Base-by-base conservation (phyloP, 2,113 vertebrate species). In the Rhinoptilus africanus region DNA sequence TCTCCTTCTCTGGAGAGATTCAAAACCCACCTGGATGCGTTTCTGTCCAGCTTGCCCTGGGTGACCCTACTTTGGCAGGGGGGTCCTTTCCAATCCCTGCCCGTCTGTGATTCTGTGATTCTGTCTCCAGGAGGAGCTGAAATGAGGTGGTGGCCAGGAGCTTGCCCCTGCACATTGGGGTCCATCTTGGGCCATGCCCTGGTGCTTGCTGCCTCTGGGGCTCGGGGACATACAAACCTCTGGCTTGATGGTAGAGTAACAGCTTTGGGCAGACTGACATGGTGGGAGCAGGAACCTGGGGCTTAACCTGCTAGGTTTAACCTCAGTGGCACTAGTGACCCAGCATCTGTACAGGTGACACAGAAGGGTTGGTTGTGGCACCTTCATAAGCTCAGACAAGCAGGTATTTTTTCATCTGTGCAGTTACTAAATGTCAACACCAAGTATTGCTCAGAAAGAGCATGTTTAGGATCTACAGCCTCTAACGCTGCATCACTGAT, bases 141-240 rank as follows among this genome's bases (percentile, higher is more conserved):
- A 26, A 26, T 35, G 50, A 50, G 15, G 34, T 26, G 47, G 59
- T 62, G 51, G 21, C 26, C 39, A 26, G 37, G 45, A 77, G 27
- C 64, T 60, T 81, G 15, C 9, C 22, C n/a, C 14, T 1, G 1
- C 0, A 1, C 1, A 2, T 2, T 72, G 41, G 14, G n/a, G n/a
- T n/a, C n/a, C n/a, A n/a, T n/a, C n/a, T n/a, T n/a, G n/a, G n/a
- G n/a, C 16, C 53, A 16, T 6, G 34, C 4, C 2, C 4, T 37
- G 19, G 32, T 27, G 37, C 30, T n/a, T 1, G 0, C 19, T 21
- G 53, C 35, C 8, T 37, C 30, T 45, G 37, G n/a, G 30, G 27
- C 47, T 45, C 0, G 4, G 47, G 19, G 37, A 34, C 23, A 1
- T 45, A 4, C 19, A 77, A 30, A 41, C 47, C 63, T 35, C 32